Conservation (phyloP, 2,888 invertebrate species). For the Drosophila eohydei region DNA sequence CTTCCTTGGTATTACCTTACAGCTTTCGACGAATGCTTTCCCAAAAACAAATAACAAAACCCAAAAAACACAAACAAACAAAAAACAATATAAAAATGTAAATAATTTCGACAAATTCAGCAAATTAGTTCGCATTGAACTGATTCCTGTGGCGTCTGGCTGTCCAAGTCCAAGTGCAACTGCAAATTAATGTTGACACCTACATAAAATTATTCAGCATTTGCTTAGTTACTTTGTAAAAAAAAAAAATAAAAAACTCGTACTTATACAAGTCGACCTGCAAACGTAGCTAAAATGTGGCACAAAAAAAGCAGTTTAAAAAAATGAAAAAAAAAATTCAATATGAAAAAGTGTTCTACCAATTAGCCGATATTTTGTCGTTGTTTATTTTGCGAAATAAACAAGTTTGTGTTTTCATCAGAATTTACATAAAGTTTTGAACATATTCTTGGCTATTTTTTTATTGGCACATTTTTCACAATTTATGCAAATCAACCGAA, state of each 20-base stretch:
- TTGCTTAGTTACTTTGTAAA: constrained; percentile 25
- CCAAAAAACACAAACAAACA: not conserved
- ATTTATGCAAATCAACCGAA: constrained; percentile 67
- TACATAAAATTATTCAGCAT: constrained; percentile 51
- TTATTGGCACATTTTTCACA: constrained; percentile 73
- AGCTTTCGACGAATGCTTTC: constrained; percentile 37
- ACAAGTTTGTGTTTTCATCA: constrained; percentile 64
- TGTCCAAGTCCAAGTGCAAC: constrained; percentile 62
- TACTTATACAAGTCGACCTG: constrained; percentile 51
- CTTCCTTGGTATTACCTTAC: constrained; percentile 40
- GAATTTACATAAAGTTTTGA: constrained; percentile 71
- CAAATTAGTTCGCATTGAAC: constrained; percentile 45
- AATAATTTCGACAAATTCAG: constrained; percentile 42
- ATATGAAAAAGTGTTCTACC: constrained; percentile 62
- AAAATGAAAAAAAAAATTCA: constrained; percentile 22
- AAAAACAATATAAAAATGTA: constrained; percentile 17
- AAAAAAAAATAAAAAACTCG: constrained; percentile 6
- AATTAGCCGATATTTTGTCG: constrained; percentile 58
- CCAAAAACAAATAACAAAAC: constrained; percentile 17
- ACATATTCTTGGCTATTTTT: constrained; percentile 64
- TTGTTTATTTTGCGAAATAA: constrained; percentile 74
- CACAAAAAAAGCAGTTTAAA: constrained; percentile 47
- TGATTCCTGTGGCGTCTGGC: constrained; percentile 65
- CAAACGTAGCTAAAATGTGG: constrained; percentile 71
- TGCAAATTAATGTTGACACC: constrained; percentile 56